Percentiles rank a stretch among this genome's conserved stretches.
phyloP scores from a whole-genome alignment of 2,888 invertebrate species.

The Rhamphomyia laevipes region DNA sequence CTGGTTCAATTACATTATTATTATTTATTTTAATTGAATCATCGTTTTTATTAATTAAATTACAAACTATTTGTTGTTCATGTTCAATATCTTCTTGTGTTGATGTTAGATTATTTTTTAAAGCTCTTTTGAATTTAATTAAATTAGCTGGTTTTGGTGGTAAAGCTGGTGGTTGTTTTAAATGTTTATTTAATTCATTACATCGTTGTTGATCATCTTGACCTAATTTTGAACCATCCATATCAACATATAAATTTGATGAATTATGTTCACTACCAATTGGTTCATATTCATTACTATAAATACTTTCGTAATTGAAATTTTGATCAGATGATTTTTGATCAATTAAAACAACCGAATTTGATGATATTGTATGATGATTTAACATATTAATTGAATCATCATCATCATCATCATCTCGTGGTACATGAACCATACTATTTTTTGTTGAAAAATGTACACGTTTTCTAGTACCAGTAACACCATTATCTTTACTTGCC shows the following conservation, averaged over 20 bases:
- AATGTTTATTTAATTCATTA: conserved; percentile 23
- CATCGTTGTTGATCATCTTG: conserved; percentile 26
- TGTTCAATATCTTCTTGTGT: conserved; percentile 25
- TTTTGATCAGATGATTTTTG: conserved; percentile 35
- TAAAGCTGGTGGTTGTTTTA: conserved; percentile 55
- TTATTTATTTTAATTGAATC: conserved; percentile 14
- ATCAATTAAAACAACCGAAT: conserved; percentile 11
- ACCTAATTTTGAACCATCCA: conserved; percentile 46
- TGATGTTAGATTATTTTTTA: conserved; percentile 12
- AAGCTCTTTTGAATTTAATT: conserved; percentile 47
- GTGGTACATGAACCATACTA: conserved; percentile 42
- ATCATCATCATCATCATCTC: conserved; percentile 26
- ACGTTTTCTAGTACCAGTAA: conserved; percentile 37
- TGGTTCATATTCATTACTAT: conserved; percentile 64
- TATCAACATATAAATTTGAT: conserved; percentile 51
- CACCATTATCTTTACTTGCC: conserved; percentile 21
- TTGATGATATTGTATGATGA: conserved; percentile 1
- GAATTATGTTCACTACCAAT: conserved; percentile 40
- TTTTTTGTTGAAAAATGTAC: conserved; percentile 53
- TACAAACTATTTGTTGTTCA: conserved; percentile 12
- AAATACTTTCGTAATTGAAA: conserved; percentile 48
- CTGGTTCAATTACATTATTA: conserved; percentile 45
- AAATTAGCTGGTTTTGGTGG: conserved; percentile 69
- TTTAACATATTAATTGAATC: conserved; percentile 1
- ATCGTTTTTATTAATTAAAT: conserved; percentile 8